Base-by-base conservation (phyloP, 2,113 vertebrate species). In the Todiramphus saurophagus region DNA sequence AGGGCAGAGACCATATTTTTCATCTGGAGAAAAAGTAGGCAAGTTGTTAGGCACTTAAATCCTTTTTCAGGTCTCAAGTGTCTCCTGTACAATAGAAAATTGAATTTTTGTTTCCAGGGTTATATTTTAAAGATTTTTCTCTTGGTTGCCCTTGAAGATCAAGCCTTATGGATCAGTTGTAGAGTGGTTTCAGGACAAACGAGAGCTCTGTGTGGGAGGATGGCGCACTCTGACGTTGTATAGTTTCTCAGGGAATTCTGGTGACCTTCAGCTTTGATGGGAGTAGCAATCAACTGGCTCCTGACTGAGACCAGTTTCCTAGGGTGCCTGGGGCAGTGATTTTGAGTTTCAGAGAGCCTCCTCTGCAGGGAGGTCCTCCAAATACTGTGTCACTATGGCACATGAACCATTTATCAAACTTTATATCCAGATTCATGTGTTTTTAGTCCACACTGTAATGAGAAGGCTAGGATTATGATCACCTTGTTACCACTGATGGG, bases 51-150 rank as follows among this genome's bases (percentile, higher is more conserved):
- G 33, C 50, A 59, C 80, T 81, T 74, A 77, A 63, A 70, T 74
- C 17, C 31, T 30, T 91, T 82, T 70, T 84, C 60, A 46, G 35
- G 23, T 90, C 51, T 87, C 64, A 93, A 95, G 86, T 67, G 6
- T 70, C 39, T 94, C 28, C 31, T 74, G n/a, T 67, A 69, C 28
- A 46, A 66, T 15, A 70, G 68, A 77, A 92, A 89, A 83, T 37
- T 25, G 50, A 73, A 46, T 70, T 93, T 87, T 90, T 59, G 21
- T 83, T 90, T 92, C 67, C 79, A 86, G 46, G 8, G 8, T 68
- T 94, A 31, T 94, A 62, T 80, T 90, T 83, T 92, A 44, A 90
- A 77, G 60, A 59, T 59, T 92, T 97, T 96, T 89, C 17, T 80
- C 13, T 59, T 37, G 7, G 43, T 93, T 93, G 80, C 51, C 89